Conservation (phyloP, 2,113 vertebrate genomes). For the Butorides virescens region DNA sequence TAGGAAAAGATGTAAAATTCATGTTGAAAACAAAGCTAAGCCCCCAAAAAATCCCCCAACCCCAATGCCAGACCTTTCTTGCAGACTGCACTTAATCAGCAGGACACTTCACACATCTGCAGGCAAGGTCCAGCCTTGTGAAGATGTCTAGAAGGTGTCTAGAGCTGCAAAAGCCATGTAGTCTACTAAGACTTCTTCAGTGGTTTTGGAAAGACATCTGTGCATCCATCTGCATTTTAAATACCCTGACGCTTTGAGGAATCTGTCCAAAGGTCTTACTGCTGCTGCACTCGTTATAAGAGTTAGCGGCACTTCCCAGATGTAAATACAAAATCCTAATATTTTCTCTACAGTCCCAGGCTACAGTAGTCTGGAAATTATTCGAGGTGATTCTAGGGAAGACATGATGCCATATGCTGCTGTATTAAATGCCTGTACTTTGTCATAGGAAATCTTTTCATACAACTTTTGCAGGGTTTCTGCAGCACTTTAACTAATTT, state of each 20-base stretch:
- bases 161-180: neutral
- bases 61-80: neutral
- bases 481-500: neutral
- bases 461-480: neutral
- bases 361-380: neutral
- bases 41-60: neutral
- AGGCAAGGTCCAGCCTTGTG: neutral
- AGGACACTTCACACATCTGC: neutral
- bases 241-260: neutral
- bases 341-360: neutral
- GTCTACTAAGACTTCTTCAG: neutral
- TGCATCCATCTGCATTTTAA: neutral
- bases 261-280: neutral
- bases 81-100: neutral
- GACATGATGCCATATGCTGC: neutral
- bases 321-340: neutral
- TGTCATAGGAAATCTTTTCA: neutral
- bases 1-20: neutral
- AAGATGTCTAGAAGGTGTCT: neutral
- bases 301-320: neutral
- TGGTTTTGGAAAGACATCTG: neutral
- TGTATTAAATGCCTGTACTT: neutral
- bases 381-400: neutral
- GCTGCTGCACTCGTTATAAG: neutral
- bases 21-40: neutral